Evolutionary conservation across 1,140 invertebrate species (phyloP), one percentile per base, ranked within the genome.

Genomic region (Drosophila orosa): DNA sequence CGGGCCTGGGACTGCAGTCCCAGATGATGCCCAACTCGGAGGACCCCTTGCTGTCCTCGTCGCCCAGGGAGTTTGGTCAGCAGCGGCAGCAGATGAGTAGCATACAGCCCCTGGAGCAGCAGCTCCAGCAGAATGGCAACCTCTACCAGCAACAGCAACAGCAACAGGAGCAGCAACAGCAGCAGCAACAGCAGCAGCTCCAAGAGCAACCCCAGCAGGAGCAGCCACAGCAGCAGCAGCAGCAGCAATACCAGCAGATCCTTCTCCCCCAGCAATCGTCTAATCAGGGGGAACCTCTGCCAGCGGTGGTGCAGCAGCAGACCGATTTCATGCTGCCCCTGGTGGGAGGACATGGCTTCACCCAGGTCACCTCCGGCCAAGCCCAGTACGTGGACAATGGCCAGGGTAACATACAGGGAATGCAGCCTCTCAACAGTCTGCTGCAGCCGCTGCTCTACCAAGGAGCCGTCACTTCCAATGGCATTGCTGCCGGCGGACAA

Each of bases 21-120:
- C 95, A 95, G 83, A 96, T 96, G 95, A 96, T 97, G 95, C 94
- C 96, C 8, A 97, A 97, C 86, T 97, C 96, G 0, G 96, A 97
- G 75, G 96, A 97, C 91, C 96, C 96, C 0, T 84, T 97, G 1
- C 85, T 97, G 17, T 97, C 96, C 0, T 97, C 96, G 17, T 96
- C 95, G 72, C 96, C 96, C 0, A 95, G 96, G 61, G 96, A 97
- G 75, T 97, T 96, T 90, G 94, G 94, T 1, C 93, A 94, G 12
- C 93, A 94, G 39, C 31, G 65, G 44, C 71, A 80, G 7, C 80
- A 79, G 19, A 29, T 67, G 52, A 31, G 22, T 65, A 77, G 17
- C 62, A 77, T 35, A 15, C 78, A 65, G 10, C 71, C 60, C 22
- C 61, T 75, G 39, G 55, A 69, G 33, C 69, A 72, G 42, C 59